Evolutionary conservation across 2,113 vertebrate genomes (phyloP).

Genomic region (Microtus ochrogaster): DNA sequence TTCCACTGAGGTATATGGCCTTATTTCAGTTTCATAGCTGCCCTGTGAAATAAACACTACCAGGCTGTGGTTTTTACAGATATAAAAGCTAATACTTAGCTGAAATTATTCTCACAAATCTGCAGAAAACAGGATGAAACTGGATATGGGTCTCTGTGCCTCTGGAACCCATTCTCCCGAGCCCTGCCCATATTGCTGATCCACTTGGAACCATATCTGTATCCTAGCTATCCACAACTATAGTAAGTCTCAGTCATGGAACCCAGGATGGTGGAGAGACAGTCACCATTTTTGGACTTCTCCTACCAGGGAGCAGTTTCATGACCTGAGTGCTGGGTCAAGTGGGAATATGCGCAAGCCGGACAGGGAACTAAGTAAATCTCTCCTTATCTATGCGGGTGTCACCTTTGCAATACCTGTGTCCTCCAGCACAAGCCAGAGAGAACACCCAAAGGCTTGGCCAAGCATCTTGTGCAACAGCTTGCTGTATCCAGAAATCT

Average conservation of each 20-base stretch:
- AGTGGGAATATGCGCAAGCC: conserved; percentile 3
- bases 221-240: too few species aligned
- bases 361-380: neutral
- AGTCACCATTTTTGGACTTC: accelerated
- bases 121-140: accelerated
- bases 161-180: neutral
- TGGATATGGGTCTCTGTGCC: neutral
- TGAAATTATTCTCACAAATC: neutral
- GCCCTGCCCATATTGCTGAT: accelerated
- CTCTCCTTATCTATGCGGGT: conserved; percentile 13
- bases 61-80: neutral
- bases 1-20: neutral
- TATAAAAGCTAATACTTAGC: neutral
- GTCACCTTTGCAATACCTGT: conserved; percentile 29
- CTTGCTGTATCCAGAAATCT: conserved; percentile 5
- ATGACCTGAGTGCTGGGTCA: neutral
- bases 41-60: neutral
- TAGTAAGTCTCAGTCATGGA: neutral
- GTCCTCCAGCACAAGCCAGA: neutral
- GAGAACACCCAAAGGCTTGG: neutral
- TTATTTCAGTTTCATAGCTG: neutral
- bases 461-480: conserved; percentile 41
- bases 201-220: accelerated
- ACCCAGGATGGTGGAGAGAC: accelerated
- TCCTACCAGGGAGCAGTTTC: neutral